Evolutionary conservation across 1,140 invertebrate species (phyloP).

Genomic region (Drosophila erecta): DNA sequence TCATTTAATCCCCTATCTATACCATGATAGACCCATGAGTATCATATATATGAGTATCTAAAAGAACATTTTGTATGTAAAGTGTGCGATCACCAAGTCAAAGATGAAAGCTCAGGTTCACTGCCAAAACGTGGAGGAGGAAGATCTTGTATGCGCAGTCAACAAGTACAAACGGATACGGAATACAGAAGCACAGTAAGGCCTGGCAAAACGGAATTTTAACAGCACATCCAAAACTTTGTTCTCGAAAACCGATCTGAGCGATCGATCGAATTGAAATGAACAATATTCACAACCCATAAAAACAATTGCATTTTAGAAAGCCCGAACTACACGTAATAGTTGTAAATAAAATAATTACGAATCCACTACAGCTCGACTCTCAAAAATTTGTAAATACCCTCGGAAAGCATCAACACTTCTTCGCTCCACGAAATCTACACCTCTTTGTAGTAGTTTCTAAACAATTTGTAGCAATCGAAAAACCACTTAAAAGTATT

Average conservation of each 20-base stretch:
- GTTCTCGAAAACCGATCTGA: not conserved
- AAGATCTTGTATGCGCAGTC: constrained; percentile 53
- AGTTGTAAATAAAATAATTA: constrained; percentile 46
- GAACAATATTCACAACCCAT: not conserved
- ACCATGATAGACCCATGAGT: constrained; percentile 2
- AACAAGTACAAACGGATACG: constrained; percentile 36
- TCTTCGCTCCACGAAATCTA: constrained; percentile 69
- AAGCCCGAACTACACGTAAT: constrained; percentile 18
- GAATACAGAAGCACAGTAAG: constrained; percentile 26
- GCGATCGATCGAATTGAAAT: not conserved
- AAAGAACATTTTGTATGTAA: constrained; percentile 48
- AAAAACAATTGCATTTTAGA: constrained; percentile 7
- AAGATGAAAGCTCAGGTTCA: constrained; percentile 84
- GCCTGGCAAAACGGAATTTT: constrained; percentile 40
- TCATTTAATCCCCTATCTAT: constrained; percentile 20
- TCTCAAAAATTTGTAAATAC: constrained; percentile 70
- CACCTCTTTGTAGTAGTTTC: constrained; percentile 67
- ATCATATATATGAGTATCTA: constrained; percentile 11
- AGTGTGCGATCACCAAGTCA: constrained; percentile 65
- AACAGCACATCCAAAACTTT: constrained; percentile 2
- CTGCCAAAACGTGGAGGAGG: constrained; percentile 83
- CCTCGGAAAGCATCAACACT: constrained; percentile 60
- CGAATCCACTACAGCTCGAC: not conserved
- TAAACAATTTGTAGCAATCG: constrained; percentile 65
- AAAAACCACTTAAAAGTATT: constrained; percentile 68